These are phyloP conservation scores for Pycnonotus jocosus DNA, from an alignment of 2,113 vertebrate species.

Conservation along the genomic window DNA sequence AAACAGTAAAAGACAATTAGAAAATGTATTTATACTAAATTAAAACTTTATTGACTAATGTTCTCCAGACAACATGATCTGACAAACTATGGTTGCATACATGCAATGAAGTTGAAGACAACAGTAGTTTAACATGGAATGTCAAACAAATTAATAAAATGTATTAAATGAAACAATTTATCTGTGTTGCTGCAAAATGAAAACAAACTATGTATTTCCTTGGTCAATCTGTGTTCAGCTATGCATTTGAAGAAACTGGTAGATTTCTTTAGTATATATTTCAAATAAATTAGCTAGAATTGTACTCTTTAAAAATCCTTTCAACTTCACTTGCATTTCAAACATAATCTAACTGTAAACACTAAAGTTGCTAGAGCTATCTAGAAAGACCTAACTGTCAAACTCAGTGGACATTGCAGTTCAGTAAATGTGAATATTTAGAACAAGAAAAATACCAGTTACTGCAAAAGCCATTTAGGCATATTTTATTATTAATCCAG, in stretches of 20 bases:
- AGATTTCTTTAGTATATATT: slow-evolving; percentile 71
- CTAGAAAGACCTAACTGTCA: slow-evolving; percentile 66
- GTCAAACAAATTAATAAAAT: slow-evolving; percentile 75
- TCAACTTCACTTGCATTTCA: slow-evolving; percentile 81
- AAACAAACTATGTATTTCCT: slow-evolving; percentile 53
- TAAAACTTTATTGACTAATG: slow-evolving; percentile 98
- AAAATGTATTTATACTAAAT: slow-evolving; percentile 78
- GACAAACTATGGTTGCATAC: slow-evolving; percentile 76
- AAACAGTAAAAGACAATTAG: slow-evolving; percentile 21
- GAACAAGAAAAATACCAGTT: slow-evolving; percentile 68
- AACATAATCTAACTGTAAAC: slow-evolving; percentile 91
- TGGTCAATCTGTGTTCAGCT: slow-evolving; percentile 57
- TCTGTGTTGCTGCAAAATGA: slow-evolving; percentile 67
- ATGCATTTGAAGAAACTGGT: slow-evolving; percentile 68
- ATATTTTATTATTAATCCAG: slow-evolving; percentile 84
- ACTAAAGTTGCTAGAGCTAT: slow-evolving; percentile 82
- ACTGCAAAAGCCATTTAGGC: slow-evolving; percentile 75
- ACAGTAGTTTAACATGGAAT: slow-evolving; percentile 87
- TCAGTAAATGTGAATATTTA: slow-evolving; percentile 69
- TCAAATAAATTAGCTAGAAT: slow-evolving; percentile 96
- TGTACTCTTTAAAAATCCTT: slow-evolving; percentile 80
- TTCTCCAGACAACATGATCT: slow-evolving; percentile 83
- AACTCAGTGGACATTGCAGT: slow-evolving; percentile 62
- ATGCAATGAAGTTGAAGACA: slow-evolving; percentile 83
- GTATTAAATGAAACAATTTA: slow-evolving; percentile 69